Base-by-base conservation (phyloP, 2,797 vertebrate genomes). In the Thripadectes ignobilis region DNA sequence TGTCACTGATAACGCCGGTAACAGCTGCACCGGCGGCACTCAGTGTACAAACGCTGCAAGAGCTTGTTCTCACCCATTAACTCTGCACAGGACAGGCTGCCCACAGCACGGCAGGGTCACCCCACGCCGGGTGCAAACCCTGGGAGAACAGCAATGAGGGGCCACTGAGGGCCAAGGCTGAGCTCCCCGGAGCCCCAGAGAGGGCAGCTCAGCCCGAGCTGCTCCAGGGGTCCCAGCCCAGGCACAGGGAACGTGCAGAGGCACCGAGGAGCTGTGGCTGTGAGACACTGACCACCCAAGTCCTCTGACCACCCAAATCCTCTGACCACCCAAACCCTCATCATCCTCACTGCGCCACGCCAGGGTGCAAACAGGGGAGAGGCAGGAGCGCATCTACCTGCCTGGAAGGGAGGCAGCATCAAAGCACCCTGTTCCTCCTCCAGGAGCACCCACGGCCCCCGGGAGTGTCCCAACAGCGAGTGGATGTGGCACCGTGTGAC, bases 381-480 rank as follows among this genome's bases (percentile, higher is more conserved):
- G 1, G 11, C 32, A 20, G 75, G 7, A 12, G 22, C 14, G 7
- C 8, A 1, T 16, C 69, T 57, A 22, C 65, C 71, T 10, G 30
- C 3, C 34, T 55, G 18, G 4, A 27, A 29, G 51, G 75, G 69
- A 19, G 6, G 58, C 11, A 14, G 45, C 54, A 27, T 10, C 68
- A 34, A 43, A 73, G 54, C 8, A 6, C 10, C 17, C 22, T 34
- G 0, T 7, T 61, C 36, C 61, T 11, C 30, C 55, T 49, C 6
- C 59, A 26, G 32, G 32, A 39, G 72, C 58, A 30, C 2, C n/a
- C 79, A 8, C 4, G 9, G 8, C 1, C 51, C 63, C 65, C 34
- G 45, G 27, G 1, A 10, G 27, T 6, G n/a, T 3, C 26, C 3
- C 0, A 5, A 14, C 21, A 20, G 20, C 5, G 51, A 15, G 51